Evolutionary conservation across 2,113 vertebrate species (phyloP).

Genomic region (Notechis scutatus): DNA sequence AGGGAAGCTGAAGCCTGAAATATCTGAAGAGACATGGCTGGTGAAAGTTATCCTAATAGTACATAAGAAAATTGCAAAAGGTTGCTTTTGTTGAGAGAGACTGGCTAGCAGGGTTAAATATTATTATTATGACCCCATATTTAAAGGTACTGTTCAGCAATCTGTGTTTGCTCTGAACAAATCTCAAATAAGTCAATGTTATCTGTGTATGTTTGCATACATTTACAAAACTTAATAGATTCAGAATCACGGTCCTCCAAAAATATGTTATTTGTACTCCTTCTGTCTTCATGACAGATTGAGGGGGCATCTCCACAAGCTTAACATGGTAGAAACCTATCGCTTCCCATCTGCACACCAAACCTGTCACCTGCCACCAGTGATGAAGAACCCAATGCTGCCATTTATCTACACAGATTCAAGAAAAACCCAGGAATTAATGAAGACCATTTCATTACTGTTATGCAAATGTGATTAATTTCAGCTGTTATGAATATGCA

Average conservation of each 20-base stretch:
- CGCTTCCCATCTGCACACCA: neutral
- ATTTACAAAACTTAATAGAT: neutral
- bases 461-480: conserved; percentile 75
- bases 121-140: neutral
- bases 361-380: neutral
- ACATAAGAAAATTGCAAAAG: neutral
- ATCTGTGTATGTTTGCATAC: neutral
- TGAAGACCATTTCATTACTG: conserved; percentile 73
- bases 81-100: neutral
- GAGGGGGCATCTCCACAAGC: neutral
- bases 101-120: neutral
- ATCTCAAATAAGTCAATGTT: neutral
- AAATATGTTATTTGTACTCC: neutral
- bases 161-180: neutral
- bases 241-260: too few relatives aligned
- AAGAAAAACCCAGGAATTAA: conserved; percentile 64
- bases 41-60: neutral
- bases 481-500: conserved; percentile 73
- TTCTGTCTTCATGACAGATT: neutral
- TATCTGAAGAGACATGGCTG: neutral
- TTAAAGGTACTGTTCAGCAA: neutral
- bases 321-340: neutral
- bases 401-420: conserved; percentile 63
- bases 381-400: neutral
- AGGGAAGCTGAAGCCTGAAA: neutral